phyloP scores from a whole-genome alignment of 2,113 vertebrate genomes.

The Isichthys henryi region DNA sequence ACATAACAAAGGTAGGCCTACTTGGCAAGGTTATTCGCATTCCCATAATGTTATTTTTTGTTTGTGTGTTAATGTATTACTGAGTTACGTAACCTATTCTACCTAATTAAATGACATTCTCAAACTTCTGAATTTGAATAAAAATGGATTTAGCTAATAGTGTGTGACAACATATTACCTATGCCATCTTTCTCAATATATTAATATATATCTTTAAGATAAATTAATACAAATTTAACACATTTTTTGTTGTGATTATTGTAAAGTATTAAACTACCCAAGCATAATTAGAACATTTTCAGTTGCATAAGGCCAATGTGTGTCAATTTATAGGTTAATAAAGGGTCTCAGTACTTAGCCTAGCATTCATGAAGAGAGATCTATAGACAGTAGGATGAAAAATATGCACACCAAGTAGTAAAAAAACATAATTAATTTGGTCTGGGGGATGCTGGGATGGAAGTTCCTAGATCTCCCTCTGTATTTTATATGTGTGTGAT shows the following conservation, averaged over 20 bases:
- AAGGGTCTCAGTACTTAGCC: neutral
- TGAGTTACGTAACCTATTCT: neutral
- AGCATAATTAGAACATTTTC: neutral
- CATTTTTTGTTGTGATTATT: neutral
- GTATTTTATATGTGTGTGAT: neutral
- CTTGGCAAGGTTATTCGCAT: neutral
- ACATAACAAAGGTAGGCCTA: neutral
- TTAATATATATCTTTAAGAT: neutral
- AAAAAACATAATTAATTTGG: neutral
- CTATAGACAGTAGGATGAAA: neutral
- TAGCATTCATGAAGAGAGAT: neutral
- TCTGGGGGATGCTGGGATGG: neutral
- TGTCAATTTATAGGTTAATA: neutral
- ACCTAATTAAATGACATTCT: neutral
- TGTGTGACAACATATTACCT: neutral
- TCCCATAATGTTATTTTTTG: neutral
- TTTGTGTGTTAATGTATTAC: neutral
- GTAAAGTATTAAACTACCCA: neutral
- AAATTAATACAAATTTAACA: neutral
- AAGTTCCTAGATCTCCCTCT: neutral
- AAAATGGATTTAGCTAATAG: neutral
- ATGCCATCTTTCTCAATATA: neutral
- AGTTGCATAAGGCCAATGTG: neutral
- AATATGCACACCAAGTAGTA: neutral
- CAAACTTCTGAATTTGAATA: neutral